Base-by-base conservation (phyloP, 2,797 vertebrate genomes). In the Chaenodraco wilsoni region DNA sequence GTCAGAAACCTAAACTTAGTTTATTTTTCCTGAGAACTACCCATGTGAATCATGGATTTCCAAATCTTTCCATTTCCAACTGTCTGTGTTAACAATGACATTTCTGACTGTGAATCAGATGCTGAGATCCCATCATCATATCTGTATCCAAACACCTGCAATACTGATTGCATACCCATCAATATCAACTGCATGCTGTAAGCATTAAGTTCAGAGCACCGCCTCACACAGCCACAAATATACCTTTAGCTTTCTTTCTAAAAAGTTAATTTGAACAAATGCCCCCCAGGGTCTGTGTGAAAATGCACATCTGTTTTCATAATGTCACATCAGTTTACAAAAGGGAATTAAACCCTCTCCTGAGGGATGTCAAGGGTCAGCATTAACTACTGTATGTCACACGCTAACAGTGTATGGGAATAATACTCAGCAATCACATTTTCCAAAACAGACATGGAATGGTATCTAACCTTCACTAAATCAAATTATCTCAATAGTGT, bases 281-380 rank as follows among this genome's bases (percentile, higher is more conserved):
- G 27, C 27, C 27, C 27, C 27, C 27, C 4, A 27, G 27, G 27
- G 27, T 27, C 4, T 5, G 27, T 4, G 0, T 37, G 0, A 48
- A 56, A 19, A 45, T 61, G 5, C n/a, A n/a, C 31, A 72, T 65
- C 43, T 62, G 21, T 43, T 40, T 58, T 40, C n/a, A 9, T 12
- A 8, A 45, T 52, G 0, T 19, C 2, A 10, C 4, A 1, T 63
- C n/a, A 23, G 17, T 61, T 56, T 49, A 41, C 16, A 11, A 21
- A 17, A 2, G 33, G 65, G 21, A 44, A 31, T 21, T 15, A 4
- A 48, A 52, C 3, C 3, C 10, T 21, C 23, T 57, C 9, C 43
- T 7, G 12, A 13, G 37, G 14, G 27, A 64, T 1, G 54, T 80
- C 60, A 68, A 27, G 66, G 63, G n/a, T 59, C 56, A 78, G 12